Evolutionary conservation across 2,888 invertebrate species (phyloP).

Genomic region (Geophilus truncorum): DNA sequence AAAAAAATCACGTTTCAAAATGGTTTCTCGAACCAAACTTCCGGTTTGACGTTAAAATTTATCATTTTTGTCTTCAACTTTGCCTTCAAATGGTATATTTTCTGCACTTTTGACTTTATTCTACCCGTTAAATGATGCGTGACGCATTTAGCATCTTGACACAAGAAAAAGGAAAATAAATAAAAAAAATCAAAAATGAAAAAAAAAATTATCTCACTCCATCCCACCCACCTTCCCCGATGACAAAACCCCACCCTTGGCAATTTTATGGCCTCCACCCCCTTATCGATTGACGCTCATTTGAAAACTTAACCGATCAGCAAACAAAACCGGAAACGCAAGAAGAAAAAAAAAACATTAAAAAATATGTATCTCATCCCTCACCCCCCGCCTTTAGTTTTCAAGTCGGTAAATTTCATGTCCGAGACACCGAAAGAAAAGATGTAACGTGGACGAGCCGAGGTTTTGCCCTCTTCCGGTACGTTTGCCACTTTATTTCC

Average conservation of each 20-base stretch:
- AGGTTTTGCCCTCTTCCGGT: constrained; percentile 12
- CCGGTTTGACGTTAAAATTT: not conserved
- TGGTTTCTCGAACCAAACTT: not conserved
- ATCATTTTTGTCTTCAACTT: no score
- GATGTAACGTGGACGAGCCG: not conserved
- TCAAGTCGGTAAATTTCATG: constrained; percentile 1
- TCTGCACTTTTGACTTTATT: constrained; percentile 35
- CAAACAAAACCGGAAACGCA: not conserved
- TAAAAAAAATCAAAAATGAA: not conserved
- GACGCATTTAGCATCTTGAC: constrained; percentile 32
- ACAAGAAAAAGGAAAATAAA: not conserved
- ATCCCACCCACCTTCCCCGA: not conserved
- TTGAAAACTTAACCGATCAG: not conserved
- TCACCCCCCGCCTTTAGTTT: not conserved
- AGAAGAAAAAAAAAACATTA: not conserved
- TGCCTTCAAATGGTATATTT: constrained; percentile 32
- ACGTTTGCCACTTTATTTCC: constrained; percentile 25
- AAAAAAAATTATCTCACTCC: not conserved
- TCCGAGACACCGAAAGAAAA: not conserved
- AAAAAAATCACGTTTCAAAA: no score
- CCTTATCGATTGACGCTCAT: not conserved
- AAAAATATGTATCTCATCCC: not conserved
- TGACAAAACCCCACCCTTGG: constrained; percentile 21
- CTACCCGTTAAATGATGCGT: constrained; percentile 30
- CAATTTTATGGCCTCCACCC: constrained; percentile 21